Evolutionary conservation across 2,113 vertebrate genomes (phyloP).

Genomic region (Harpagus bidentatus): DNA sequence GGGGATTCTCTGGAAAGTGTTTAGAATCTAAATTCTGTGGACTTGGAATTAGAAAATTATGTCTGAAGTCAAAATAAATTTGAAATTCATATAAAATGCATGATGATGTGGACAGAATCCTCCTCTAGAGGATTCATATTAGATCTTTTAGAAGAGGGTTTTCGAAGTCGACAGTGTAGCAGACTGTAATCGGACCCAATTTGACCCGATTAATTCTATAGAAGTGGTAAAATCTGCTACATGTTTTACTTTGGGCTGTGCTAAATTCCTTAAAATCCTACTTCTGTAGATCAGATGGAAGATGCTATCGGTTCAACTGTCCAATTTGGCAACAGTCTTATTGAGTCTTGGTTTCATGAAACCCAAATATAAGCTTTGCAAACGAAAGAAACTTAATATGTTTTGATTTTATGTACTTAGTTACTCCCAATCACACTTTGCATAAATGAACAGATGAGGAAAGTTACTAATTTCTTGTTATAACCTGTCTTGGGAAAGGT

Average conservation of each 20-base stretch:
- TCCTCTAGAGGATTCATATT: neutral
- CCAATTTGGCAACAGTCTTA: neutral
- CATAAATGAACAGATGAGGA: neutral
- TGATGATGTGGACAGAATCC: neutral
- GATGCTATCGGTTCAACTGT: neutral
- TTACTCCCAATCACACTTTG: neutral
- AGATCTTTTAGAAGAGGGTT: neutral
- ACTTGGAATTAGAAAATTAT: neutral
- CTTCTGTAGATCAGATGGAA: neutral
- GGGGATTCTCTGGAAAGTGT: neutral
- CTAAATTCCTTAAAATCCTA: neutral
- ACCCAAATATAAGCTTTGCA: neutral
- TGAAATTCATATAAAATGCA: neutral
- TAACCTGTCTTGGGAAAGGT: neutral
- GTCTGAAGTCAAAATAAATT: neutral
- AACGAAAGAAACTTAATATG: neutral
- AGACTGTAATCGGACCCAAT: neutral
- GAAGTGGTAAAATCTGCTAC: neutral
- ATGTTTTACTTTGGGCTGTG: neutral
- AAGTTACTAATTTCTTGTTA: neutral
- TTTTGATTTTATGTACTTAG: neutral
- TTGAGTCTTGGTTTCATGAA: neutral
- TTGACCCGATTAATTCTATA: neutral
- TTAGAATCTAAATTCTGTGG: neutral
- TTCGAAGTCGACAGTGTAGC: neutral